Evolutionary conservation across 1,140 invertebrate genomes (phyloP), one percentile per base, ranked within the genome.

Genomic region (Apis mellifera): DNA sequence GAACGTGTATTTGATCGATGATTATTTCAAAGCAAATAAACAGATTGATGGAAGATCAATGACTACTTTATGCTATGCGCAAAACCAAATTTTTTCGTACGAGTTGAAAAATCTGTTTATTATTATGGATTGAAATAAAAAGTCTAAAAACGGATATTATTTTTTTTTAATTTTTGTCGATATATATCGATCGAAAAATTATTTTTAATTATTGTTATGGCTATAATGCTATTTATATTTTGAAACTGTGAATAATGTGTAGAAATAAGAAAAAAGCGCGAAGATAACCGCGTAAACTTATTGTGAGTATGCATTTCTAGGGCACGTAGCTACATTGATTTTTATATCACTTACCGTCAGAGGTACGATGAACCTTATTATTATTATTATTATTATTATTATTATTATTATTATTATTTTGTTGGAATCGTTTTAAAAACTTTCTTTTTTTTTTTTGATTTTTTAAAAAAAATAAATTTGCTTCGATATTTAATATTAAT

Each of bases 251-350:
- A 66, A 73, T 69, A 32, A 70, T 48, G 19, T 26, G 11, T 15
- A 57, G 57, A 66, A 70, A 75, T 21, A 32, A 75, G 69, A 77
- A 73, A 17, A 71, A 32, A 2, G n/a, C 15, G 32, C 9, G 60
- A 52, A 32, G 50, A 52, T 26, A 78, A 48, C 9, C 52, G 26
- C 32, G 57, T 23, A 48, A 57, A 72, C 23, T 77, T 80, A 59
- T 59, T 48, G 69, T 69, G 50, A 57, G n/a, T 60, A 50, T 13
- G 64, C n/a, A 50, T 84, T 84, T 89, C 84, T 85, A 89, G 85
- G 88, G 68, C 84, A 89, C 74, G 80, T 88, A 85, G 84, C 88
- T 87, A 76, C 82, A 90, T 90, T 84, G 89, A 90, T 90, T 90
- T 90, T 89, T 89, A 85, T 77, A 81, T 60, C 60, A 71, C 9